Conservation (phyloP, 2,113 vertebrate species). For the Oxygymnocypris stewartii region DNA sequence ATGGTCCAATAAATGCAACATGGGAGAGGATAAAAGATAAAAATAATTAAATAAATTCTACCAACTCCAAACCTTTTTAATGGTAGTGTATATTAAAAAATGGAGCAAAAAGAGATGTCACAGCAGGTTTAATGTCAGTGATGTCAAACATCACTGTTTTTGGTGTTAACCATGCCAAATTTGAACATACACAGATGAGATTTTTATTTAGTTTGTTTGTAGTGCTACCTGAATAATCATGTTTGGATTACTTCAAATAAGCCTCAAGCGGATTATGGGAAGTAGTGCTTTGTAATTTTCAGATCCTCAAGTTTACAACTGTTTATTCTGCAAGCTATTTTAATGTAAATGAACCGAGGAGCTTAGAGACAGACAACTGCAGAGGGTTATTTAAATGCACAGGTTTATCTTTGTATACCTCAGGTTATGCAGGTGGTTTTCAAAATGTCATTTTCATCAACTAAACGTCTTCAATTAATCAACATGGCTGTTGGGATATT, state of each 20-base stretch:
- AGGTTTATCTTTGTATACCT: slow-evolving; percentile 13
- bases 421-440: background rate
- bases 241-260: background rate
- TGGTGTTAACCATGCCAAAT: background rate
- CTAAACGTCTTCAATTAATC: slow-evolving; percentile 1
- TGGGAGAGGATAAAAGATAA: background rate
- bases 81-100: background rate
- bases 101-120: background rate
- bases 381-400: slow-evolving; percentile 20
- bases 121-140: background rate
- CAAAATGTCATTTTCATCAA: slow-evolving; percentile 39
- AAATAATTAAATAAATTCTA: background rate
- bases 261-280: slow-evolving; percentile 24
- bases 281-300: slow-evolving; percentile 2
- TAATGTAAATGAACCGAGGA: slow-evolving; percentile 20
- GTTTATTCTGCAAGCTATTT: slow-evolving; percentile 23
- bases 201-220: background rate
- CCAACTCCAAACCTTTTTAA: background rate
- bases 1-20: background rate
- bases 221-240: background rate
- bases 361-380: background rate
- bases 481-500: background rate
- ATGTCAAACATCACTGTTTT: background rate
- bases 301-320: background rate
- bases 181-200: background rate